These are phyloP conservation scores for Gymnogyps californianus DNA, from an alignment of 2,113 vertebrate genomes.

Conservation along the genomic window DNA sequence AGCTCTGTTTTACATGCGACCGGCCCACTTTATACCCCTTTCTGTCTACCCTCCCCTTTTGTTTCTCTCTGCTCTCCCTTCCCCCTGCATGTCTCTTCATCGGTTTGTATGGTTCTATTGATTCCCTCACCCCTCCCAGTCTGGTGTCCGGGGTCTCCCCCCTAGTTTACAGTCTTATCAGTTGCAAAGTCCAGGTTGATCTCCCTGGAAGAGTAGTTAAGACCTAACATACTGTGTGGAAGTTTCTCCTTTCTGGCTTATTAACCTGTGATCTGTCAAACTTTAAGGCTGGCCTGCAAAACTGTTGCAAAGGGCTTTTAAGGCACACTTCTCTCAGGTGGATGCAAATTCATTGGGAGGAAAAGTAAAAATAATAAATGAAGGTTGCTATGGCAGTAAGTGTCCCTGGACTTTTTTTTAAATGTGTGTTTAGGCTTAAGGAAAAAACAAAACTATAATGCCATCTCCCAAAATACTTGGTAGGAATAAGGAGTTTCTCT, in stretches of 20 bases:
- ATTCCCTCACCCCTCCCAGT: not conserved
- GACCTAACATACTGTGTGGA: not conserved
- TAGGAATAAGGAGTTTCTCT: slow-evolving; percentile 7
- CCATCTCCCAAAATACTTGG: not conserved
- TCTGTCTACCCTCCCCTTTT: not conserved
- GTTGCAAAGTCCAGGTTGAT: not conserved
- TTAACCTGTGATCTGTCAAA: not conserved
- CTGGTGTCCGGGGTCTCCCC: not conserved
- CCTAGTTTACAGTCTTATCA: not conserved
- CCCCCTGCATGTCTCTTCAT: not conserved
- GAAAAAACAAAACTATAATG: not conserved
- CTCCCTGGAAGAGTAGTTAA: not conserved
- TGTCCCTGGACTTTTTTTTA: not conserved
- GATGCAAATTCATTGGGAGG: not conserved
- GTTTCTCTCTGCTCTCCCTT: not conserved
- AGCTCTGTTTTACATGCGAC: not conserved
- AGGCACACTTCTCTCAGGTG: not conserved
- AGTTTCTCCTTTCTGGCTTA: slow-evolving; percentile 5
- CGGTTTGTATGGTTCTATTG: not conserved
- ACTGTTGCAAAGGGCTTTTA: not conserved
- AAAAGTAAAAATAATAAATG: slow-evolving; percentile 2
- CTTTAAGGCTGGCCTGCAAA: not conserved
- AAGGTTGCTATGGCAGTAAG: not conserved
- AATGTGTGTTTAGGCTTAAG: not conserved
- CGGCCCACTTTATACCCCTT: not conserved